phyloP scores from a whole-genome alignment of 2,797 vertebrate species.

The Gymnopithys bicolor region DNA sequence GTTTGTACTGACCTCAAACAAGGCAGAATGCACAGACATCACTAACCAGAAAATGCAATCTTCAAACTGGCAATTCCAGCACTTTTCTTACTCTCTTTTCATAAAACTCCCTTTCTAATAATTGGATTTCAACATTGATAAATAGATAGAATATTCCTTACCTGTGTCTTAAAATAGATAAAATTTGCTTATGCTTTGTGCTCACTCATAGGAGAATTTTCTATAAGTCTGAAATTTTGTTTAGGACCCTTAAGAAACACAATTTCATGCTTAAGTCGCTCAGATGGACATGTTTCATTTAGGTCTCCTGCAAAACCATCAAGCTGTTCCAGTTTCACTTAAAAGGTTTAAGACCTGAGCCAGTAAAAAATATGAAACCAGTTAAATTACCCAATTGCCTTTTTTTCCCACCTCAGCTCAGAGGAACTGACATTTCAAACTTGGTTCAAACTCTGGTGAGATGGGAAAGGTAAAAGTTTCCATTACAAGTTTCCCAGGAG shows the following conservation, averaged over 20 bases:
- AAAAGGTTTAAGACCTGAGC: slow-evolving; percentile 48
- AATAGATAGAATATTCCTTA: neutral
- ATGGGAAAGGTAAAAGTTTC: neutral
- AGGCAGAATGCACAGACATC: neutral
- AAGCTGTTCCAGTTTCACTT: slow-evolving; percentile 50
- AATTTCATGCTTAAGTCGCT: neutral
- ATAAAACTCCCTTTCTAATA: too few species aligned
- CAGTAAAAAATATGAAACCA: neutral
- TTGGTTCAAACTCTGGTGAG: neutral
- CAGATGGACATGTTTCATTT: neutral
- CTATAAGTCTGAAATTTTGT: neutral
- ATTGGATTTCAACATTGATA: neutral
- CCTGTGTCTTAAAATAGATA: neutral
- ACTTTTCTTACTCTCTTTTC: neutral
- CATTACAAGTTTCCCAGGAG: neutral
- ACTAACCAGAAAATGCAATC: neutral
- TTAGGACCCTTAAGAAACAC: neutral
- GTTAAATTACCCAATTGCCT: neutral
- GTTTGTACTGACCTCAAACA: neutral
- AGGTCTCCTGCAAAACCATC: neutral
- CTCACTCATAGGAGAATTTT: neutral
- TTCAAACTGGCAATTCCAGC: neutral
- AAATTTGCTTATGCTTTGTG: neutral
- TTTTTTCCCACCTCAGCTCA: neutral
- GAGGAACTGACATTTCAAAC: neutral